Evolutionary conservation across 2,888 invertebrate genomes (phyloP), one percentile per base, ranked within the genome.

Genomic region (Troglohyphantes excavatus): DNA sequence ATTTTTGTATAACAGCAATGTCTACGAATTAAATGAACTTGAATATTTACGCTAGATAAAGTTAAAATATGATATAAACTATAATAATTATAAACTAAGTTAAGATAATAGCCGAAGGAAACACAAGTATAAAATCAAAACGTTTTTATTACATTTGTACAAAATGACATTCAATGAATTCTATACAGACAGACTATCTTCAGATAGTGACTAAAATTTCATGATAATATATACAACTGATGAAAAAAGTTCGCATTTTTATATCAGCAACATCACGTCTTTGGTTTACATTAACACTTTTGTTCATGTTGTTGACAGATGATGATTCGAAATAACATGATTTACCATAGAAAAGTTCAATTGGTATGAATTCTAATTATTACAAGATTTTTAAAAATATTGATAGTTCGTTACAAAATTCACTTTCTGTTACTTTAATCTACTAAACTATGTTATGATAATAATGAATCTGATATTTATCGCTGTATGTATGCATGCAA

Each of bases 131-230:
- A 65, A 83, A 65, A 65, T 83, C 73, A 39, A 65, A 89, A 73
- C 65, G 9, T 39, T 29, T 88, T 89, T 89, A 89, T 89, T 89
- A 89, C 88, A 89, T 89, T 82, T 89, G 88, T 89, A 89, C 88
- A 89, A 76, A 87, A 67, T 46, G 70, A 83, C 61, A 68, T 59
- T 76, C 19, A 29, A 67, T 33, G 65, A 72, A 39, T 67, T 65
- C 65, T 81, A 59, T 81, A 79, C 70, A 73, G 23, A 81, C 39
- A n/a, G 27, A 73, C 75, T 67, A 82, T 68, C 75, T 61, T 53
- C n/a, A 29, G 75, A 76, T 61, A 89, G 33, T 70, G 63, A 82
- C 75, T 82, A 79, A 68, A 86, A 70, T 23, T 39, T 17, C n/a
- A 27, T 81, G 19, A 29, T 75, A 65, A 67, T 81, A 89, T 82